A percentile compares a stretch with the other conserved stretches of the same genome.
Evolutionary conservation across 2,888 invertebrate genomes (phyloP).

Genomic region (Lochmaea capreae): DNA sequence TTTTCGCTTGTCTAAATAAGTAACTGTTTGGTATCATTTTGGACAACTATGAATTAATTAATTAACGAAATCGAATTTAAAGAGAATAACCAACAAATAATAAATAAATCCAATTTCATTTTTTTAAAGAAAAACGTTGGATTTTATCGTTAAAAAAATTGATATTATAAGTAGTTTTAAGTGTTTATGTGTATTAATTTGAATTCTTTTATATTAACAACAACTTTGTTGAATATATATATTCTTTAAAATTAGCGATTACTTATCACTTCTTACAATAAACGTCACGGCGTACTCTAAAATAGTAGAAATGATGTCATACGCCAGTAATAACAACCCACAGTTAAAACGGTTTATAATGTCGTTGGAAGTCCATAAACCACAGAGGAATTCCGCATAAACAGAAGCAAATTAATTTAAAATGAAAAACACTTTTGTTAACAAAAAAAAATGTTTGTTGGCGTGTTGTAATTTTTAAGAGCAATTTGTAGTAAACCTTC

Average conservation of each 20-base stretch:
- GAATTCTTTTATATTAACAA: no score
- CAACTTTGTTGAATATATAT: background rate
- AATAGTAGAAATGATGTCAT: conserved; percentile 29
- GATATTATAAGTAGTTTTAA: no score
- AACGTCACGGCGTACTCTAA: background rate
- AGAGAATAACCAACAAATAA: no score
- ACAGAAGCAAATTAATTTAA: background rate
- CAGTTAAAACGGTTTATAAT: background rate
- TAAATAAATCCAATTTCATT: no score
- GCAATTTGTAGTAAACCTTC: background rate
- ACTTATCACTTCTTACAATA: conserved; percentile 5
- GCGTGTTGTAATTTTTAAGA: conserved; percentile 1
- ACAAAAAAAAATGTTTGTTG: background rate
- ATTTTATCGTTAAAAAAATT: no score
- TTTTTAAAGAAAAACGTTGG: no score
- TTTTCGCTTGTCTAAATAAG: no score
- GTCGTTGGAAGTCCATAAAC: conserved; percentile 22
- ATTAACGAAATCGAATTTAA: no score
- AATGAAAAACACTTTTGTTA: conserved; percentile 4
- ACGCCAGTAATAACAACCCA: conserved; percentile 7
- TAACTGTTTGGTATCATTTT: no score
- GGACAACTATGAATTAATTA: no score
- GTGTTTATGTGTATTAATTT: no score
- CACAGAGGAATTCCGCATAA: conserved; percentile 20
- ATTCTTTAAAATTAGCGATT: background rate